Conservation (phyloP, 1,140 invertebrate genomes). For the Drosophila santomea region DNA sequence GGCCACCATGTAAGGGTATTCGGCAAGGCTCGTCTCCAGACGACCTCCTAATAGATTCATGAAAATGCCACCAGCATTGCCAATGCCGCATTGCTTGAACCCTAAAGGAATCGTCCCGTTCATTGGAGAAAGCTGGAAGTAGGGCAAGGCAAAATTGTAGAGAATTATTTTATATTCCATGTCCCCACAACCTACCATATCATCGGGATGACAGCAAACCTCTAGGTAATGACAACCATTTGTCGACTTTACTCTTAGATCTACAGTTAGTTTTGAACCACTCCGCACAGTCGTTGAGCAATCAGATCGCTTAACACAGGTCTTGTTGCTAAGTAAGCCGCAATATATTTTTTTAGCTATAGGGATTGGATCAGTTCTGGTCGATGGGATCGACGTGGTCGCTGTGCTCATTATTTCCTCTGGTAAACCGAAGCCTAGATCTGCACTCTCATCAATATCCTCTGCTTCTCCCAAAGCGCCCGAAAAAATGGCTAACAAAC, state of each 20-base stretch:
- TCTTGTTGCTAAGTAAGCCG: neutral
- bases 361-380: neutral
- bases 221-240: constrained; percentile 28
- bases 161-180: too few relatives aligned
- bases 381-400: neutral
- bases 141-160: neutral
- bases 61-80: constrained; percentile 3
- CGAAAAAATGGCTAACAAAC: neutral
- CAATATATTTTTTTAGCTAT: neutral
- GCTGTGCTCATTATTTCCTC: too few relatives aligned
- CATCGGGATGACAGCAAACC: constrained; percentile 1
- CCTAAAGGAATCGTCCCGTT: neutral
- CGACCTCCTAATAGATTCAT: neutral
- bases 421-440: neutral
- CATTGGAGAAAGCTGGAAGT: neutral
- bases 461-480: neutral
- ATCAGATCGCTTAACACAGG: neutral
- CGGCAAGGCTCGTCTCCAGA: neutral
- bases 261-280: constrained; percentile 1
- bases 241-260: neutral
- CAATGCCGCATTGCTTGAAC: neutral
- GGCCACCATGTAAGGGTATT: neutral
- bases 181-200: constrained; percentile 5
- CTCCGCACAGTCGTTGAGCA: neutral
- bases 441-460: neutral